Conservation (phyloP, 2,888 invertebrate species). For the Sinohyriopsis cumingii region DNA sequence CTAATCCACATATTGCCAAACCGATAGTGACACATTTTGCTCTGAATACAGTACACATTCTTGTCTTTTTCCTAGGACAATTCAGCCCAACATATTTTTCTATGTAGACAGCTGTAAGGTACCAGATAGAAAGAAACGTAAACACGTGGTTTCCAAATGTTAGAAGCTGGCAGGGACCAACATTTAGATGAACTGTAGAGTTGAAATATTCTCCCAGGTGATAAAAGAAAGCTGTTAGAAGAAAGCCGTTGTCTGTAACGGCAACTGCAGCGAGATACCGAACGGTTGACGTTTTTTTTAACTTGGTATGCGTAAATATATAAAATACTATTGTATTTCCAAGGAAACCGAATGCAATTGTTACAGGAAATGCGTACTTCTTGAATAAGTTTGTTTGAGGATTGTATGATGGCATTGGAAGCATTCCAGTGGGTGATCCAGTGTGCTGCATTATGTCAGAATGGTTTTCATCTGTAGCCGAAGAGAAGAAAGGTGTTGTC, state of each 20-base stretch:
- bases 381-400: conserved; percentile 27
- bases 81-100: conserved; percentile 59
- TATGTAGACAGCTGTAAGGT: conserved; percentile 50
- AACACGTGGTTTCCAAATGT: conserved; percentile 78
- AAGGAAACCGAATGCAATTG: conserved; percentile 82
- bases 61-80: conserved; percentile 52
- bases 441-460: no score
- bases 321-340: conserved; percentile 84
- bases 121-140: conserved; percentile 59
- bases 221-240: conserved; percentile 77
- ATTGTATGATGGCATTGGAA: conserved; percentile 1
- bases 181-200: conserved; percentile 47
- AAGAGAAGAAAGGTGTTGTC: no score
- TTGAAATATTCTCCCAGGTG: conserved; percentile 27
- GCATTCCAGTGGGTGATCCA: neutral
- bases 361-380: conserved; percentile 80
- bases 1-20: conserved; percentile 49
- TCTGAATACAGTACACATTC: conserved; percentile 63
- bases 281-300: conserved; percentile 84
- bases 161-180: conserved; percentile 81
- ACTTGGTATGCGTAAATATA: conserved; percentile 83
- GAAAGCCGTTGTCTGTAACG: conserved; percentile 83
- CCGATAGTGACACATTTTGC: conserved; percentile 62
- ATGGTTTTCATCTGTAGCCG: no score
- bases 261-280: conserved; percentile 85